Percentiles rank a stretch among this genome's conserved stretches.
These are phyloP conservation scores for Cyprinodon diabolis DNA, from an alignment of 2,797 vertebrate species.

Conservation along the genomic window DNA sequence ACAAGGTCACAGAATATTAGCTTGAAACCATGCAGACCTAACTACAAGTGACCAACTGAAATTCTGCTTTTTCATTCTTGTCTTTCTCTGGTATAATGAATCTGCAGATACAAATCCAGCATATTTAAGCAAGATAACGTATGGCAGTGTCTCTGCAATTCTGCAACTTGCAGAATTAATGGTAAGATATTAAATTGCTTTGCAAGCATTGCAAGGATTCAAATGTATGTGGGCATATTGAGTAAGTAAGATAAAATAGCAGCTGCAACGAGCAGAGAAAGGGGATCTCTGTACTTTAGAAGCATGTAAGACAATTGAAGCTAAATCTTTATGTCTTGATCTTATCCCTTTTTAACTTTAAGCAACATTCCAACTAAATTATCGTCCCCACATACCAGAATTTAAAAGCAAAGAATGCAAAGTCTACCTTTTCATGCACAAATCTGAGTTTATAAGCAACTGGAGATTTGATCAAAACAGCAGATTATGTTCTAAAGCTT, in stretches of 20 bases:
- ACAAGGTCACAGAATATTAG: conserved; percentile 25
- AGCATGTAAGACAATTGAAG: background rate
- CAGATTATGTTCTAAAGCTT: background rate
- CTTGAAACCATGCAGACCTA: conserved; percentile 2
- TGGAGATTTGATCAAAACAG: background rate
- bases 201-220: background rate
- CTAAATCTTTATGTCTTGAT: background rate
- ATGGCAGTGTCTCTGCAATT: conserved; percentile 9
- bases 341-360: background rate
- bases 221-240: conserved; percentile 2
- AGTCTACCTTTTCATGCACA: background rate
- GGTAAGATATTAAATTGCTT: conserved; percentile 18
- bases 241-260: background rate
- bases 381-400: background rate
- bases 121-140: conserved; percentile 3
- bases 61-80: background rate
- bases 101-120: background rate
- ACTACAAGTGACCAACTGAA: background rate
- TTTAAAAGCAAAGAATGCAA: background rate
- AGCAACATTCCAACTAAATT: background rate
- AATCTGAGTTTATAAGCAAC: background rate
- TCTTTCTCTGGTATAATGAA: background rate
- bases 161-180: conserved; percentile 18
- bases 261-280: background rate
- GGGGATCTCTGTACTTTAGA: background rate